Conservation (phyloP, 2,888 invertebrate genomes). For the Archips xylosteana region DNA sequence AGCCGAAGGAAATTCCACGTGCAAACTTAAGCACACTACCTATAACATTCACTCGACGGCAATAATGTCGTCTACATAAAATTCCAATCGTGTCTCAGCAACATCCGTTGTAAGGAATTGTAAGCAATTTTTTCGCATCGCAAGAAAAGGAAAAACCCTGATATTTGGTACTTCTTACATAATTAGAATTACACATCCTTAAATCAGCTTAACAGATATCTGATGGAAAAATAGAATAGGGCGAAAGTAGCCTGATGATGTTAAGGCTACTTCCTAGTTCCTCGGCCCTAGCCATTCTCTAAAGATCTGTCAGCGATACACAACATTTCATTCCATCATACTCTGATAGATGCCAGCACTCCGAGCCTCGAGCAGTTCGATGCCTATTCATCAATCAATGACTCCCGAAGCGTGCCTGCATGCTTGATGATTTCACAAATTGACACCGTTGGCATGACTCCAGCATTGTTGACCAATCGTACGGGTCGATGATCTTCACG, state of each 20-base stretch:
- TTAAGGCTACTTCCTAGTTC: too few species aligned
- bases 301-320: background rate
- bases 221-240: too few species aligned
- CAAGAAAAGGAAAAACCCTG: background rate
- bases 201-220: too few species aligned
- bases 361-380: background rate
- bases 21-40: background rate
- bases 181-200: too few species aligned
- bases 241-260: too few species aligned
- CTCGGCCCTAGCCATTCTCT: too few species aligned
- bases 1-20: background rate
- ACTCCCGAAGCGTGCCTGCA: constrained; percentile 34
- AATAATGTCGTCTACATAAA: constrained; percentile 9
- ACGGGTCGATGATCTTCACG: constrained; percentile 30
- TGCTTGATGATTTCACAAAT: constrained; percentile 37
- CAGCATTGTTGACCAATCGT: constrained; percentile 32
- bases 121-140: constrained; percentile 1
- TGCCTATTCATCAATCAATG: constrained; percentile 25
- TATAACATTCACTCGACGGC: background rate
- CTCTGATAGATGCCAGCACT: background rate
- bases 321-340: constrained; percentile 5
- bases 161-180: too few species aligned
- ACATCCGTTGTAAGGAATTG: background rate
- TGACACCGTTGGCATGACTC: constrained; percentile 39
- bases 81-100: background rate